These are phyloP conservation scores for Caprella mutica DNA, from an alignment of 2,888 invertebrate genomes.

Conservation along the genomic window DNA sequence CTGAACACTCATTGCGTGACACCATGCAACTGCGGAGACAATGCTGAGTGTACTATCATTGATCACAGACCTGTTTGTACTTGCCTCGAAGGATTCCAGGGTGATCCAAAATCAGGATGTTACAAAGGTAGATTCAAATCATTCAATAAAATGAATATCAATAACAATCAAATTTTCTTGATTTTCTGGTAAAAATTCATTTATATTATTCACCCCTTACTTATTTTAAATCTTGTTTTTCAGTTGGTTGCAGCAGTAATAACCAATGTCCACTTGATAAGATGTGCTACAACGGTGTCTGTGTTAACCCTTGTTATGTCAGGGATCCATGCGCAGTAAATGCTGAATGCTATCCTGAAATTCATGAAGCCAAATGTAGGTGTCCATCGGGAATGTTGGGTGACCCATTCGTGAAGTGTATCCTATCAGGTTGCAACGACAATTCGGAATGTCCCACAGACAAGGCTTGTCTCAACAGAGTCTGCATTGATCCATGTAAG, in stretches of 20 bases:
- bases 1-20: constrained; percentile 63
- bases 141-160: too few relatives aligned
- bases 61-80: constrained; percentile 35
- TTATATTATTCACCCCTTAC: too few relatives aligned
- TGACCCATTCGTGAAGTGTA: constrained; percentile 66
- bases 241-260: constrained; percentile 48
- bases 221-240: constrained; percentile 8
- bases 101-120: constrained; percentile 33
- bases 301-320: constrained; percentile 66
- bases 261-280: constrained; percentile 56
- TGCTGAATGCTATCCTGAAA: constrained; percentile 68
- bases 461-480: constrained; percentile 68
- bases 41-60: constrained; percentile 44
- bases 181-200: too few relatives aligned
- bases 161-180: too few relatives aligned
- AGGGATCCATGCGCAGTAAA: constrained; percentile 70
- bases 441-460: constrained; percentile 45
- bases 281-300: constrained; percentile 67
- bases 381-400: constrained; percentile 55
- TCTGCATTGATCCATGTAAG: constrained; percentile 71
- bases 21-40: constrained; percentile 71
- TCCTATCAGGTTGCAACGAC: constrained; percentile 63
- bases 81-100: constrained; percentile 35
- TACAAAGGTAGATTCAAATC: constrained; percentile 33
- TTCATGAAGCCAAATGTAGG: constrained; percentile 66